Conservation (phyloP, 1,140 invertebrate species). For the Campoletis sonorensis region DNA sequence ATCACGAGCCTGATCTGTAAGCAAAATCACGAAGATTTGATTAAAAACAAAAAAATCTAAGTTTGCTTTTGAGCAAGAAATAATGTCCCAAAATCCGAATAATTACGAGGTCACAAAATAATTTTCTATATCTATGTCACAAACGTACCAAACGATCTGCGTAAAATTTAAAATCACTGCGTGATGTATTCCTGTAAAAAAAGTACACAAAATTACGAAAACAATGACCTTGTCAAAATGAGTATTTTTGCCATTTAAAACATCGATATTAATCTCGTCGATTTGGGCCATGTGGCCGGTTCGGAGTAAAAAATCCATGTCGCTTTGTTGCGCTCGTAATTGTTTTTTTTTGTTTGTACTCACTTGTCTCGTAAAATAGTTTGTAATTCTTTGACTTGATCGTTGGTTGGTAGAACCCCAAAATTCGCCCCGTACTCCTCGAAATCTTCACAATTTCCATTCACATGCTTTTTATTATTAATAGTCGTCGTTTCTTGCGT, state of each 20-base stretch:
- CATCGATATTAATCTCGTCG: not conserved
- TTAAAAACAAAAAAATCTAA: slow-evolving; percentile 32
- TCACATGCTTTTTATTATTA: slow-evolving; percentile 61
- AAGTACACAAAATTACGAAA: slow-evolving; percentile 32
- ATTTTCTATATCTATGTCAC: no score
- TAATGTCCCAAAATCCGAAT: not conserved
- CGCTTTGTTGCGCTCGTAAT: not conserved
- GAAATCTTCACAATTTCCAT: slow-evolving; percentile 62
- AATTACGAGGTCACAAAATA: not conserved
- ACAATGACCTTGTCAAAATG: slow-evolving; percentile 34
- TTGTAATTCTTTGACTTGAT: slow-evolving; percentile 95
- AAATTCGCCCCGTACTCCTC: slow-evolving; percentile 88
- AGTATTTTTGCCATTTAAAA: not conserved
- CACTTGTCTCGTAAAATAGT: slow-evolving; percentile 97
- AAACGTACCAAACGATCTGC: slow-evolving; percentile 90
- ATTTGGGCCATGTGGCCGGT: slow-evolving; percentile 5
- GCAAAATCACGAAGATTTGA: slow-evolving; percentile 14
- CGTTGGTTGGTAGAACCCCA: slow-evolving; percentile 88
- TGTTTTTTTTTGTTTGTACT: slow-evolving; percentile 66
- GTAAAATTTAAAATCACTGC: slow-evolving; percentile 99
- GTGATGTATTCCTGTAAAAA: slow-evolving; percentile 87
- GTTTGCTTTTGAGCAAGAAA: not conserved
- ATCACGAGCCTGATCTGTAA: slow-evolving; percentile 86
- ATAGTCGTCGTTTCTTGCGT: slow-evolving; percentile 63
- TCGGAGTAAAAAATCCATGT: not conserved